Evolutionary conservation across 2,113 vertebrate species (phyloP), one percentile per base, ranked within the genome.

Genomic region (Toxotes jaculatrix): DNA sequence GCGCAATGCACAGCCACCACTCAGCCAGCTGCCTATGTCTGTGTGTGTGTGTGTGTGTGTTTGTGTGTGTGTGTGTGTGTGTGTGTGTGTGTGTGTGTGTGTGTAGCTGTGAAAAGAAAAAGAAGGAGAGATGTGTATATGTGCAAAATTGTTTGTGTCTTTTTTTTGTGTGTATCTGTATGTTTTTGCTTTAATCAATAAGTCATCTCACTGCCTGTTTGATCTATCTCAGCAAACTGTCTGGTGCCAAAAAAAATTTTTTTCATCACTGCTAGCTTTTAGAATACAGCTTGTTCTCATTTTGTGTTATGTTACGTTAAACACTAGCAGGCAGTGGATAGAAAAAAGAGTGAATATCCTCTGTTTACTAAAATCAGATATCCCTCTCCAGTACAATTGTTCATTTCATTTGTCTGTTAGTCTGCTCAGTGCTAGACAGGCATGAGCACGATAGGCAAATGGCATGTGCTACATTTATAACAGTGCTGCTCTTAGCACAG

Each of bases 41-140:
- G 23, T 53, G 34, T 77, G 7, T 42, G 32, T 21, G 11, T 10
- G 77, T 83, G 79, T 57, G 75, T 81, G 74, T 17, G 4, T 47
- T 13, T 21, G 49, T 72, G 47, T 69, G 84, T 86, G 78, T 80
- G 77, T 53, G 32, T 77, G 7, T 40, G 43, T 19, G 10, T 17
- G 80, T 83, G 79, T 57, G 75, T 81, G 75, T 21, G 7, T 51
- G 49, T n/a, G n/a, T 21, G 49, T 72, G 47, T 69, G 84, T 86
- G 78, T 80, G 77, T 53, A 16, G 17, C 9, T 77, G 21, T 60
- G 8, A 78, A 31, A 47, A 8, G 66, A 62, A 56, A 42, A 53
- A 74, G 7, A 66, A 79, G 60, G 68, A 61, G 49, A 16, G 47
- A 61, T 71, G 7, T 45, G 14, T 19, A 19, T 57, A 4, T 61